phyloP scores from a whole-genome alignment of 1,140 invertebrate genomes.

The Berghia stephanieae region DNA sequence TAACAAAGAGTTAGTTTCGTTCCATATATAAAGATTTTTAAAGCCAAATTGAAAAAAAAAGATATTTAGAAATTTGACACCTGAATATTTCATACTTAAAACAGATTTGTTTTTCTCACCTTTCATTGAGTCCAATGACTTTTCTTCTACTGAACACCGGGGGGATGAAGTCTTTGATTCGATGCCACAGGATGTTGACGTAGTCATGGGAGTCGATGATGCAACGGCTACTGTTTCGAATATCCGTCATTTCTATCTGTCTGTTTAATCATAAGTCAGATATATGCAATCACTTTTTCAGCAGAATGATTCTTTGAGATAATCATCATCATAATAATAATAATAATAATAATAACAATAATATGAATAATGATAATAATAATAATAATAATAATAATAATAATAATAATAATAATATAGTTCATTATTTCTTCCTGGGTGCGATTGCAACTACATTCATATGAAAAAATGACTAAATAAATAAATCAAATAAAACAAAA shows the following conservation, averaged over 20 bases:
- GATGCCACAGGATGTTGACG: slow-evolving; percentile 41
- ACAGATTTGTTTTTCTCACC: slow-evolving; percentile 31
- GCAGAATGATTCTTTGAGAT: not conserved
- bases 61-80: too few relatives aligned
- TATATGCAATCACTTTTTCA: not conserved
- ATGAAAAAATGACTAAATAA: too few relatives aligned
- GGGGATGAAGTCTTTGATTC: slow-evolving; percentile 46
- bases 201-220: slow-evolving; percentile 46
- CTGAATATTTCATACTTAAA: too few relatives aligned
- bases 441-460: not conserved
- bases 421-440: not conserved
- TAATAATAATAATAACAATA: not conserved
- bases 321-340: not conserved
- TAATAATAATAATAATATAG: not conserved
- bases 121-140: slow-evolving; percentile 50
- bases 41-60: too few relatives aligned
- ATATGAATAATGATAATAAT: not conserved
- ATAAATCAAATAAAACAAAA: too few relatives aligned
- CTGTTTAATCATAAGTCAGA: slow-evolving; percentile 14
- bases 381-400: not conserved
- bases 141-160: slow-evolving; percentile 25
- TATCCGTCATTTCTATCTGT: slow-evolving; percentile 42
- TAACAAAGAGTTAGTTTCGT: too few relatives aligned
- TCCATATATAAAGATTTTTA: too few relatives aligned
- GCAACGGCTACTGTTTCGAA: slow-evolving; percentile 48